Evolutionary conservation across 2,888 invertebrate species (phyloP).

Genomic region (Achlya flavicornis): DNA sequence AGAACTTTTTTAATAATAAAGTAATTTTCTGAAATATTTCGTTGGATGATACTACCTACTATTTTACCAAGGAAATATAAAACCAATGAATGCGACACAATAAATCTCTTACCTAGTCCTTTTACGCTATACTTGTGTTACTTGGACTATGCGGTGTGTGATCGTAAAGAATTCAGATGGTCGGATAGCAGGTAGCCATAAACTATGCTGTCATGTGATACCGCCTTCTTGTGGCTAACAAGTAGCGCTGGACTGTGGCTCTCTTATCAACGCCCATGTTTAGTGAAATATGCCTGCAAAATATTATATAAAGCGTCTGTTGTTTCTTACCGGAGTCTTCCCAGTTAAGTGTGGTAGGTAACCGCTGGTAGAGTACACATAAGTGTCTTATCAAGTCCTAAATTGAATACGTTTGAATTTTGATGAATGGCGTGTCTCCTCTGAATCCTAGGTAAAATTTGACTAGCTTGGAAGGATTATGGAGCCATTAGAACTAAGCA

Average conservation of each 20-base stretch:
- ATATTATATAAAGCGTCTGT: constrained; percentile 15
- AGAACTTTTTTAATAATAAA: too few relatives aligned
- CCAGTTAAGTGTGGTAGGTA: too few relatives aligned
- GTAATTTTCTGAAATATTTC: too few relatives aligned
- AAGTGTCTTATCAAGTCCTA: too few relatives aligned
- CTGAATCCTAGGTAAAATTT: not conserved
- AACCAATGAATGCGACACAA: not conserved
- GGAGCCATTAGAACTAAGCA: too few relatives aligned
- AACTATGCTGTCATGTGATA: constrained; percentile 68
- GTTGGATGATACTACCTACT: too few relatives aligned
- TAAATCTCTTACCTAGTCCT: not conserved
- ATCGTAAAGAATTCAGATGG: constrained; percentile 60
- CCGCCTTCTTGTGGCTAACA: constrained; percentile 23
- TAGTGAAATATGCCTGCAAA: constrained; percentile 25
- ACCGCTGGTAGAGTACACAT: too few relatives aligned
- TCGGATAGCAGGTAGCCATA: constrained; percentile 67
- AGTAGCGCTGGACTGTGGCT: constrained; percentile 21
- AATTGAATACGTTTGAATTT: too few relatives aligned
- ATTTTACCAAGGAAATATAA: too few relatives aligned
- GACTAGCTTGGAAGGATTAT: too few relatives aligned
- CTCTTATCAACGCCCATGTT: constrained; percentile 30
- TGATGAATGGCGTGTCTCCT: not conserved
- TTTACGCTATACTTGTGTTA: not conserved
- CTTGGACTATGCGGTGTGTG: not conserved
- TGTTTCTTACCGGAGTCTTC: too few relatives aligned